Evolutionary conservation across 2,888 invertebrate species (phyloP).

Genomic region (Amphipyra tragopoginis): DNA sequence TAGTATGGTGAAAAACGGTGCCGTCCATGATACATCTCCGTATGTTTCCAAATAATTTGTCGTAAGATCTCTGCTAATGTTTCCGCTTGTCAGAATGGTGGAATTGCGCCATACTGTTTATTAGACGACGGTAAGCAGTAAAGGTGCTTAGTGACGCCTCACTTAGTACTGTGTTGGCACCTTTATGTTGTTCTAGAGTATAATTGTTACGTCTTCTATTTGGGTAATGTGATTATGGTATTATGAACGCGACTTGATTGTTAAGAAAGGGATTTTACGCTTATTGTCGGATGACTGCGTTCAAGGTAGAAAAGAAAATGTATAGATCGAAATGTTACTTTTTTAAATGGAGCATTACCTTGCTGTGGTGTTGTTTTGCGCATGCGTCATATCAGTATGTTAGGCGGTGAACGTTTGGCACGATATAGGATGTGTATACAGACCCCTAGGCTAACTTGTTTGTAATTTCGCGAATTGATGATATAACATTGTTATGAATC

Average conservation of each 20-base stretch:
- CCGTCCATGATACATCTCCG: conserved; percentile 5
- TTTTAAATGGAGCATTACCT: no score
- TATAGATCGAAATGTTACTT: no score
- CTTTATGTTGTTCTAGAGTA: conserved; percentile 12
- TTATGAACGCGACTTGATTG: conserved; percentile 13
- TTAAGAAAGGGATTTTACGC: neutral
- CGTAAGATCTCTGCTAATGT: conserved; percentile 51
- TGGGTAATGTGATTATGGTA: conserved; percentile 13
- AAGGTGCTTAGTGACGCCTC: conserved; percentile 27
- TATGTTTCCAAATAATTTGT: conserved; percentile 56
- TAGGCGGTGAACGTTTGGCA: no score
- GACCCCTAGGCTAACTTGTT: no score
- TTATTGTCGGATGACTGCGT: no score
- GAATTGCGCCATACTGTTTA: conserved; percentile 42
- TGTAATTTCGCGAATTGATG: no score
- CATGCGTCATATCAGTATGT: no score
- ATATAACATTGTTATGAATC: no score
- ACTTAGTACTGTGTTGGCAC: conserved; percentile 13
- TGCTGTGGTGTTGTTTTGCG: no score
- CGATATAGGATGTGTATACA: no score
- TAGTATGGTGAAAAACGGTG: neutral
- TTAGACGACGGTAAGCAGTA: conserved; percentile 31
- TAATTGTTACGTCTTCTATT: conserved; percentile 29
- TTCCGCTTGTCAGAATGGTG: conserved; percentile 48
- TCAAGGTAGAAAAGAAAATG: no score